Conservation (phyloP, 2,888 invertebrate species). For the Bugula neritina region DNA sequence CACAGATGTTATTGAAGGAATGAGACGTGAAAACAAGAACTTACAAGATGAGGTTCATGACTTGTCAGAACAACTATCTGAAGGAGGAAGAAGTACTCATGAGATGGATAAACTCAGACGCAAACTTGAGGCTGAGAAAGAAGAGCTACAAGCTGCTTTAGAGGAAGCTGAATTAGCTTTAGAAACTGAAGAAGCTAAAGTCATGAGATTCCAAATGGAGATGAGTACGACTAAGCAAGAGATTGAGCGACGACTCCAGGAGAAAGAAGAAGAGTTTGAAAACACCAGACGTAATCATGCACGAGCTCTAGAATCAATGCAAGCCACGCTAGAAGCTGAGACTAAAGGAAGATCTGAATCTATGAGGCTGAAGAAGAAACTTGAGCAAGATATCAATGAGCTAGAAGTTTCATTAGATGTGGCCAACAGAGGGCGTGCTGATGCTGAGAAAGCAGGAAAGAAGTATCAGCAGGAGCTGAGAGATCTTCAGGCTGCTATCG, state of each 20-base stretch:
- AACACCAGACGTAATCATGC: conserved; percentile 98
- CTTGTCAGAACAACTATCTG: conserved; percentile 96
- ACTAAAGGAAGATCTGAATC: conserved; percentile 99
- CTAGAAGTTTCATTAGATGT: conserved; percentile 97
- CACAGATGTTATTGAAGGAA: conserved; percentile 93
- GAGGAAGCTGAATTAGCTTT: conserved; percentile 98
- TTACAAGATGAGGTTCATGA: conserved; percentile 99
- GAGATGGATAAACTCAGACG: conserved; percentile 98
- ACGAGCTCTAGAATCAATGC: conserved; percentile 98
- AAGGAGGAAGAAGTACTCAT: conserved; percentile 98
- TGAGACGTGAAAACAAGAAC: conserved; percentile 99
- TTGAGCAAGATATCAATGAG: conserved; percentile 99
- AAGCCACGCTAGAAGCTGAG: conserved; percentile 98
- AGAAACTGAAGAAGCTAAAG: conserved; percentile 99
- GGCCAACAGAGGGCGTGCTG: conserved; percentile 96
- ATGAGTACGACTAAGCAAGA: conserved; percentile 97
- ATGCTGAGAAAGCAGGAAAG: conserved; percentile 98
- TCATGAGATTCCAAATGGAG: conserved; percentile 83
- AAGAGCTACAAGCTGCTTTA: conserved; percentile 96
- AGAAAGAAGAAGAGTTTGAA: conserved; percentile 99
- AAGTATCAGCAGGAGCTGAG: conserved; percentile 71
- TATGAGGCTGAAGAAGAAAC: conserved; percentile 99
- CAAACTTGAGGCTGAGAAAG: conserved; percentile 97
- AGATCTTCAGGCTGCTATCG: conserved; percentile 83
- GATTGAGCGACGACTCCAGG: conserved; percentile 98